Evolutionary conservation across 2,797 vertebrate genomes (phyloP), one percentile per base, ranked within the genome.

Genomic region (Cirrhinus mrigala): DNA sequence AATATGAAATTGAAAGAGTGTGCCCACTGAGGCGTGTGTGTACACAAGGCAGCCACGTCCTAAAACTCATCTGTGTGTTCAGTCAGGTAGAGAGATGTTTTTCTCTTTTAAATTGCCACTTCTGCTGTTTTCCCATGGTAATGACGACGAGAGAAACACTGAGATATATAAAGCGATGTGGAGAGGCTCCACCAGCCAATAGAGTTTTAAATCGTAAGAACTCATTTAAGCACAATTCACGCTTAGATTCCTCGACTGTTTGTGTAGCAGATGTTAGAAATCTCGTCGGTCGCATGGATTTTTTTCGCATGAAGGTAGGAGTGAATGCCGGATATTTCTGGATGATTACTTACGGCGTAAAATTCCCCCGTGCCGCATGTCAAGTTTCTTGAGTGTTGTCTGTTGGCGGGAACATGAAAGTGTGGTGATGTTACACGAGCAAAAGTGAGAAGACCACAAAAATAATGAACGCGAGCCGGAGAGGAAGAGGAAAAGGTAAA

Each of bases 21-120:
- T 88, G 81, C 46, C 88, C 81, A 89, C 76, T 58, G 79, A 89
- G 85, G 89, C 88, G 14, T 90, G 74, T 80, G 88, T 86, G 85
- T 84, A 89, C 89, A 89, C 88, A 86, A 86, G 85, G 88, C 86
- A 79, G 81, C 79, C 83, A 79, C 78, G 76, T 85, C 85, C 87
- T 86, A 80, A 74, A 90, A 87, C 89, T 90, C 89, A 90, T 90
- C 89, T 90, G 77, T 88, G 87, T 90, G 89, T 85, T 85, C 88
- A 90, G 88, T 89, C 88, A 88, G 88, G 89, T 90, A 90, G 88
- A 88, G 87, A 88, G 83, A 88, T 89, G 80, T 88, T 86, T 85
- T 87, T 85, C 87, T 87, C 84, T 88, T 82, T 88, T 86, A 89
- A 89, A 89, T 90, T 90, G 88, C 89, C 85, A 88, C 83, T 87